These are phyloP conservation scores for Xyliphius kryptos DNA, from an alignment of 2,113 vertebrate species.

Conservation along the genomic window DNA sequence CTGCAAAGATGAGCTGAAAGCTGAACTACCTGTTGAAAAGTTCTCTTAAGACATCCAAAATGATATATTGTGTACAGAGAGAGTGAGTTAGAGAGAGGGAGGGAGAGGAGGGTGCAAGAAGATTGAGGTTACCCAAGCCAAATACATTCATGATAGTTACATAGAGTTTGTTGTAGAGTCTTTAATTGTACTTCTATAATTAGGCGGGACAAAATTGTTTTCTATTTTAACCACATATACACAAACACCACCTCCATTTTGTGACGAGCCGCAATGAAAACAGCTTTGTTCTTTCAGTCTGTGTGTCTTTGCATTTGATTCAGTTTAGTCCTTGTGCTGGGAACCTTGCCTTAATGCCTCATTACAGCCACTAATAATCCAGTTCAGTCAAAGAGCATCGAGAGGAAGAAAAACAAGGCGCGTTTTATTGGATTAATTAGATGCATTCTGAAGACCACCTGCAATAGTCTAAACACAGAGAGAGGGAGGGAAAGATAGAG, in stretches of 20 bases:
- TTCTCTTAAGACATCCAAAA: conserved; percentile 75
- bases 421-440: conserved; percentile 68
- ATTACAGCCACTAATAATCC: conserved; percentile 68
- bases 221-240: conserved; percentile 38
- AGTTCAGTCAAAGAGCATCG: conserved; percentile 59
- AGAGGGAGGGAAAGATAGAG: conserved; percentile 35
- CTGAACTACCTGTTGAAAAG: conserved; percentile 78
- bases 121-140: conserved; percentile 6
- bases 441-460: conserved; percentile 63
- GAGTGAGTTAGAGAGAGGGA: conserved; percentile 17
- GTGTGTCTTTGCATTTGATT: too few species aligned
- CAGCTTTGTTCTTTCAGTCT: conserved; percentile 35
- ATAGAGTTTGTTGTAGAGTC: too few species aligned
- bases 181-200: conserved; percentile 37
- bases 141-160: not conserved
- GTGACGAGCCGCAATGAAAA: conserved; percentile 26
- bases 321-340: conserved; percentile 39
- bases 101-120: not conserved
- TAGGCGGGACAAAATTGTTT: conserved; percentile 41
- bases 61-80: conserved; percentile 73
- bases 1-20: conserved; percentile 69
- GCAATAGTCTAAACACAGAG: conserved; percentile 57
- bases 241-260: conserved; percentile 35
- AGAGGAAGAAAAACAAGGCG: conserved; percentile 61
- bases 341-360: conserved; percentile 57